A percentile compares a stretch with the other conserved stretches of the same genome.
These are phyloP conservation scores for Bradypodion pumilum DNA, from an alignment of 2,797 vertebrate genomes.

Conservation along the genomic window DNA sequence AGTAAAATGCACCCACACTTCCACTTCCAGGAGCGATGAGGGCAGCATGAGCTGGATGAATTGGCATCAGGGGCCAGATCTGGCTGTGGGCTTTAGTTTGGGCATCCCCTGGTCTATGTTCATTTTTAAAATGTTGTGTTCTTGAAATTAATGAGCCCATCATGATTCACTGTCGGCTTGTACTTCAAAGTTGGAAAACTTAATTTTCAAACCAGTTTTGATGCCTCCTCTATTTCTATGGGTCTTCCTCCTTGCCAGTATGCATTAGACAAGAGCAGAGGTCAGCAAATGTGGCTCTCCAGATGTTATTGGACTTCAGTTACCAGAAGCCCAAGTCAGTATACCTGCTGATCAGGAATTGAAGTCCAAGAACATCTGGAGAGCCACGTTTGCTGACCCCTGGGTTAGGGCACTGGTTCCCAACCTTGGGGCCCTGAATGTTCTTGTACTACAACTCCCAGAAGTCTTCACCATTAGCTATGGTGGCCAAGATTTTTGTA, in stretches of 20 bases:
- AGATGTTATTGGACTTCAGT: neutral
- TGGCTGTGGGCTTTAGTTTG: too few relatives aligned
- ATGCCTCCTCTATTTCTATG: neutral
- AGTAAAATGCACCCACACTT: too few relatives aligned
- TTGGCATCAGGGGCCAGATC: too few relatives aligned
- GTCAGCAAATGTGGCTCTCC: neutral
- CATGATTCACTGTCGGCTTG: neutral
- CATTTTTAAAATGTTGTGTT: neutral
- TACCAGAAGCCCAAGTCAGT: neutral
- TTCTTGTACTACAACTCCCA: too few relatives aligned
- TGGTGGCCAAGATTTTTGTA: too few relatives aligned
- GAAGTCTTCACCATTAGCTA: too few relatives aligned
- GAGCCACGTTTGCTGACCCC: neutral
- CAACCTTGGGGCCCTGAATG: too few relatives aligned
- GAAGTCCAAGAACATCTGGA: neutral
- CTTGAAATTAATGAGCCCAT: neutral
- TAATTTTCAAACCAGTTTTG: neutral
- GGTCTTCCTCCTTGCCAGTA: neutral
- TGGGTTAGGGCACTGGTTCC: neutral
- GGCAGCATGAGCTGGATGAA: too few relatives aligned
- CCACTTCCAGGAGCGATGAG: too few relatives aligned
- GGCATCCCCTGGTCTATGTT: neutral
- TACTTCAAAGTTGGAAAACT: neutral
- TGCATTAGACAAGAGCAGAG: neutral
- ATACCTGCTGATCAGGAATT: neutral